Conservation (phyloP, 35 echinoderm and acorn worm genomes). For the Lytechinus variegatus region DNA sequence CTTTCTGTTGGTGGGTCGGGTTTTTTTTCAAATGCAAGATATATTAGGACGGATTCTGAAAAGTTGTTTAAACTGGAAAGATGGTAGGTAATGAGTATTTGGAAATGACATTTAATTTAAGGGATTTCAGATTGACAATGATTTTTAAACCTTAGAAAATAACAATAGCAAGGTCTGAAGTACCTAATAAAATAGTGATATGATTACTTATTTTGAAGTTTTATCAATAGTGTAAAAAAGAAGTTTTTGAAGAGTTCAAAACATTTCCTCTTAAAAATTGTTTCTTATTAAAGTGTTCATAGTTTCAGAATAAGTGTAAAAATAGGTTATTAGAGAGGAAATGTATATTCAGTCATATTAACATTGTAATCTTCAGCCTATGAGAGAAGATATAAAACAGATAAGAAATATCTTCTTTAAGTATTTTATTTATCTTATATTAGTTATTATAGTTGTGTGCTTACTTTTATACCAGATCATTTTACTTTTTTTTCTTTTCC, state of each 20-base stretch:
- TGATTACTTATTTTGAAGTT: not conserved
- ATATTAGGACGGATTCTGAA: too few relatives aligned
- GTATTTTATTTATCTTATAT: not conserved
- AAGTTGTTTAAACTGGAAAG: too few relatives aligned
- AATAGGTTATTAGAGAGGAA: not conserved
- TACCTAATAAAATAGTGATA: not conserved
- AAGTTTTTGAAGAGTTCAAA: not conserved
- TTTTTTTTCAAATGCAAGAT: too few relatives aligned
- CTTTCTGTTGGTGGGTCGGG: too few relatives aligned
- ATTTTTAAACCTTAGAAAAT: too few relatives aligned
- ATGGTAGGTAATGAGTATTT: too few relatives aligned
- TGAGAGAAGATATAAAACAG: not conserved
- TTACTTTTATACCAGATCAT: not conserved
- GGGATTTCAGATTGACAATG: too few relatives aligned
- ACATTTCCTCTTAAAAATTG: not conserved
- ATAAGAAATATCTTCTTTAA: not conserved
- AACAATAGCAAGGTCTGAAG: not conserved
- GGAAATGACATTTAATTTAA: too few relatives aligned
- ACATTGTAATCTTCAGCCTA: not conserved
- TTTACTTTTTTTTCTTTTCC: not conserved
- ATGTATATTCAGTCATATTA: not conserved
- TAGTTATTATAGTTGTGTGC: not conserved
- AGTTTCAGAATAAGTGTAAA: not conserved
- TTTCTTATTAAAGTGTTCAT: not conserved
- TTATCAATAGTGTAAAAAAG: not conserved